Base-by-base conservation (phyloP, 64 coral and sea anemone species). In the Actinia tenebrosa region DNA sequence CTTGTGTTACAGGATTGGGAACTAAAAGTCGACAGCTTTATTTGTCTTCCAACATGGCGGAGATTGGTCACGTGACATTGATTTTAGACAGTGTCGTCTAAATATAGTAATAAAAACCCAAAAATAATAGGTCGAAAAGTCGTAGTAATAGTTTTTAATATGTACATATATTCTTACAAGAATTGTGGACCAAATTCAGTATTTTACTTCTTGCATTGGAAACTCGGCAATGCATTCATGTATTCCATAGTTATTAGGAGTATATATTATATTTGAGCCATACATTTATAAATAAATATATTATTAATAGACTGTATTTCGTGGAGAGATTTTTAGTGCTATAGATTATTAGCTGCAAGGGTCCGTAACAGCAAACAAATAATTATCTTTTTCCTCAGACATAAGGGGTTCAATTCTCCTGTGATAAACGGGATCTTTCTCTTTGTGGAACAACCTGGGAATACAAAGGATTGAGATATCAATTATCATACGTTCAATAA, bases 291-390 rank as follows among this genome's bases (percentile, higher is more conserved):
- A 75, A 75, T 75, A 75, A 30, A 75, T 42, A 75, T 75, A 75
- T 75, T 75, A 75, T 75, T 14, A 75, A 1, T 75, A 75, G 64
- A 77, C 8, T 55, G 64, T 25, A 16, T 50, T 50, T 50, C 7
- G 47, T 50, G 47, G 7, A 50, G 0, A 50, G 47, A 50, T 50
- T 0, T 5, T 50, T 50, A 50, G 47, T 50, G 47, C 47, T 50
- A 50, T 50, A 50, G 47, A 50, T 50, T 4, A 8, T 50, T 50
- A 50, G 77, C 94, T 96, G 53, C 91, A 96, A 5, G 86, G 85
- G 53, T 96, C 88, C 18, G 88, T 68, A 45, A 89, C 86, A 19
- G 91, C 56, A 86, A 98, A 98, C 45, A 98, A 83, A 72, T 98
- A 85, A 78, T 86, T 98, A 22, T 95, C 90, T 47, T 86, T 84